phyloP scores from a whole-genome alignment of 2,113 vertebrate genomes.

The Ammodytes marinus region DNA sequence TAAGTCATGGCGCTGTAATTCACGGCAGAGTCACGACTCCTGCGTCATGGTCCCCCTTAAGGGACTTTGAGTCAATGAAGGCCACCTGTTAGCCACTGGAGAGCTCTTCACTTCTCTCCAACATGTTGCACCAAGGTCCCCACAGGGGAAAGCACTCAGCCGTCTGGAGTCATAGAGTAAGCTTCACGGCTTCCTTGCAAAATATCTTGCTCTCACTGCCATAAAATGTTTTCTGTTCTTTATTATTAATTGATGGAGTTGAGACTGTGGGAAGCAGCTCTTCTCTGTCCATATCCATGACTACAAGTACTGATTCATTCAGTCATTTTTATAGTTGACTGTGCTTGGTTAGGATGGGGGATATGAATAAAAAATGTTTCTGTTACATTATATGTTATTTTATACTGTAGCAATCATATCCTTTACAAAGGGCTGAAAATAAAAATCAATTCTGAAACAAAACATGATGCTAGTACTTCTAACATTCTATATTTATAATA shows the following conservation, averaged over 20 bases:
- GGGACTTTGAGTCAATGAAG: slow-evolving; percentile 63
- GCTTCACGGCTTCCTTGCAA: background rate
- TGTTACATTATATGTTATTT: background rate
- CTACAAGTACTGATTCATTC: slow-evolving; percentile 1
- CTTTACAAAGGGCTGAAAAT: background rate
- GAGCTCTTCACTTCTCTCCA: slow-evolving; percentile 55
- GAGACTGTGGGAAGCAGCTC: slow-evolving; percentile 20
- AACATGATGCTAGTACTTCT: background rate
- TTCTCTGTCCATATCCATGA: background rate
- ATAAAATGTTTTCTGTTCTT: slow-evolving; percentile 6
- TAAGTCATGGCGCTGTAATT: slow-evolving; percentile 31
- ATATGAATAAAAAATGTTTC: background rate
- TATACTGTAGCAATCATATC: background rate
- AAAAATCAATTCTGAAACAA: background rate
- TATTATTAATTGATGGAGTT: slow-evolving; percentile 38
- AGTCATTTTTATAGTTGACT: slow-evolving; percentile 5
- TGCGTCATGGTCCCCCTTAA: slow-evolving; percentile 55
- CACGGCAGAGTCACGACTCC: slow-evolving; percentile 36
- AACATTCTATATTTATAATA: background rate
- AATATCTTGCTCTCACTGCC: background rate
- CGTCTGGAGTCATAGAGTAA: background rate
- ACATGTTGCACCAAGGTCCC: slow-evolving; percentile 35
- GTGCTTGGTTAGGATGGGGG: background rate
- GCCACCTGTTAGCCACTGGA: slow-evolving; percentile 65
- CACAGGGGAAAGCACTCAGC: slow-evolving; percentile 15